phyloP scores from a whole-genome alignment of 2,797 vertebrate genomes.

The Glossophaga mutica region DNA sequence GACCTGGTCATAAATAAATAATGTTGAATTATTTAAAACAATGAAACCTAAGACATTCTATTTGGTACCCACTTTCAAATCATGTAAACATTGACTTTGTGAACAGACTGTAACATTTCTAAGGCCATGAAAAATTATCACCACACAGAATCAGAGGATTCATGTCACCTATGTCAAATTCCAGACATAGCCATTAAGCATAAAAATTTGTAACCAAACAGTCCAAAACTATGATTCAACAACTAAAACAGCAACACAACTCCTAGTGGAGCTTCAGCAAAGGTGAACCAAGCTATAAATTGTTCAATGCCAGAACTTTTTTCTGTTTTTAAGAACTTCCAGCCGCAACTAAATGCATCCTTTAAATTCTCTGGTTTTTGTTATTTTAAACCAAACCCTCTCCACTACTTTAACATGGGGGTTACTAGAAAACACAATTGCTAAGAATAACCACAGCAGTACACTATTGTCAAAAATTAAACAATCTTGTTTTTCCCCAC shows the following conservation, averaged over 20 bases:
- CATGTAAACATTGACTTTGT: neutral
- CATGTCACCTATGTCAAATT: neutral
- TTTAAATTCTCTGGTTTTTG: slow-evolving; percentile 40
- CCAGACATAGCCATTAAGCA: neutral
- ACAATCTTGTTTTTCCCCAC: slow-evolving; percentile 17
- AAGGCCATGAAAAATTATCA: slow-evolving; percentile 43
- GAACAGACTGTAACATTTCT: slow-evolving; percentile 20
- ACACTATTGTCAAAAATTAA: slow-evolving; percentile 42
- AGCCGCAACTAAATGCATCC: neutral
- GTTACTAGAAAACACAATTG: slow-evolving; percentile 49
- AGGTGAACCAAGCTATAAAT: neutral
- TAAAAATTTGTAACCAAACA: neutral
- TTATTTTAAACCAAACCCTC: slow-evolving; percentile 49
- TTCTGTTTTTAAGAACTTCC: neutral
- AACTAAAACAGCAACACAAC: neutral
- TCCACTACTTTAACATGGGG: slow-evolving; percentile 41
- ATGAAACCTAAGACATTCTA: slow-evolving; percentile 19
- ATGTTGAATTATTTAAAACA: slow-evolving; percentile 6
- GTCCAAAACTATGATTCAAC: slow-evolving; percentile 14
- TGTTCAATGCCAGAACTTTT: neutral
- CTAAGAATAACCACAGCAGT: neutral
- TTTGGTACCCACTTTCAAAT: slow-evolving; percentile 30
- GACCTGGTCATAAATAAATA: neutral
- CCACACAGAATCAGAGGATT: neutral
- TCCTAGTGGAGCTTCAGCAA: neutral